Base-by-base conservation (phyloP, 2,888 invertebrate species). In the Andricus curvator region DNA sequence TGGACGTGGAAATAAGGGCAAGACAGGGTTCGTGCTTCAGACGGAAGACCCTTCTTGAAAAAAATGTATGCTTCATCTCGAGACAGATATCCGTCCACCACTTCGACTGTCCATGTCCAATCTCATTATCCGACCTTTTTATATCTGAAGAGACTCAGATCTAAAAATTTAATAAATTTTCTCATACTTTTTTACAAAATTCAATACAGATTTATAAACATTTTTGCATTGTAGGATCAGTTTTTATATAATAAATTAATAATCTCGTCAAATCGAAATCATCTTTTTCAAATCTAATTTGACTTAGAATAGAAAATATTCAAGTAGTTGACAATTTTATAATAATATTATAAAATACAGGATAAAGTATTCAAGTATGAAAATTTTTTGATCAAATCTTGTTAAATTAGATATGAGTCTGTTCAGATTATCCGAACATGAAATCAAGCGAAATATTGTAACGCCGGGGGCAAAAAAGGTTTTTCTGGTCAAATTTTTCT, bases 81-180 rank as follows among this genome's bases (percentile, higher is more conserved):
- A 81, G 86, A 84, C 89, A 90, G 89, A 88, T 85, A 90, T 91
- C 91, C 91, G 91, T 91, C 91, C 91, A 90, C 83, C 90, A 84
- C 86, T 83, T 88, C 84, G 88, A 90, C 89, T 90, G 90, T 86
- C 86, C 77, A n/a, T 22, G 78, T 79, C 83, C 80, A 80, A 74
- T 68, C 56, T 74, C 56, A 33, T 33, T 74, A 56, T 56, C n/a
- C n/a, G 20, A 74, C 56, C 56, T 33, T n/a, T 74, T 33, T 74
- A 48, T 48, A 60, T 70, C 8, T 51, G 44, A 44, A 44, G 15
- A 44, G 44, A 44, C 44, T 44, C 44, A 15, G 1, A 44, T 70
- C 22, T 70, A 68, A 48, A 51, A 48, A 48, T 70, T 68, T 51
- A 25, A 48, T 48, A 29, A 51, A 70, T 48, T 70, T 70, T 70